phyloP scores from a whole-genome alignment of 2,113 vertebrate genomes.

The Campylorhamphus procurvoides region DNA sequence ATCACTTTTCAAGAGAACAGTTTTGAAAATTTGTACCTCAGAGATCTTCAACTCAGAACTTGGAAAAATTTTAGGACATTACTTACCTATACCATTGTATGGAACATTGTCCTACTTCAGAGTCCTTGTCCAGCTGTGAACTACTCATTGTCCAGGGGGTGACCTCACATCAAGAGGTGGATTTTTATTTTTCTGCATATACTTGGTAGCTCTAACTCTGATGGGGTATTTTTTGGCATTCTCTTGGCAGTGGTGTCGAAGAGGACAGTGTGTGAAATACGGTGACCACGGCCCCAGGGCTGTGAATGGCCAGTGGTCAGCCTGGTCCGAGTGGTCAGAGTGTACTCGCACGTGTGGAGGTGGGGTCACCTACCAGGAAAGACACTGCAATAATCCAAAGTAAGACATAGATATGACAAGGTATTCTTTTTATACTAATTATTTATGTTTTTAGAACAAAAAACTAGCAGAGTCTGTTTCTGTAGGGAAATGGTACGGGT shows the following conservation, averaged over 20 bases:
- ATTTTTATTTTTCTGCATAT: background rate
- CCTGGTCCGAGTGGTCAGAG: conserved; percentile 92
- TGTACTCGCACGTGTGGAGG: conserved; percentile 93
- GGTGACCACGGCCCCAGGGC: conserved; percentile 90
- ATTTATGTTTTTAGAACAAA: background rate
- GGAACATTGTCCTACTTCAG: background rate
- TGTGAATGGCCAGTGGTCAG: conserved; percentile 91
- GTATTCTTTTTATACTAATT: background rate
- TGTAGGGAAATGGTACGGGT: background rate
- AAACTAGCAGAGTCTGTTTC: background rate
- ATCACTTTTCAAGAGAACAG: background rate
- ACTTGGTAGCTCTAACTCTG: background rate
- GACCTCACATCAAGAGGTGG: background rate
- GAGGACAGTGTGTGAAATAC: conserved; percentile 90
- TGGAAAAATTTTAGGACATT: background rate
- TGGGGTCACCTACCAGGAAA: conserved; percentile 88
- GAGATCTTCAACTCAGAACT: background rate
- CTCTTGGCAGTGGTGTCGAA: conserved; percentile 91
- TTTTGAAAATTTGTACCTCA: background rate
- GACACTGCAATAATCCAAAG: conserved; percentile 93
- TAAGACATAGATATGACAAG: conserved; percentile 65
- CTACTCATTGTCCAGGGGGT: background rate
- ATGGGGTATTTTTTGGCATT: conserved; percentile 4
- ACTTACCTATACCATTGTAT: background rate
- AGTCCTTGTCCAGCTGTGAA: background rate